Percentiles rank a stretch among this genome's conserved stretches.
phyloP scores from a whole-genome alignment of 2,113 vertebrate species.

The Mustela nigripes region DNA sequence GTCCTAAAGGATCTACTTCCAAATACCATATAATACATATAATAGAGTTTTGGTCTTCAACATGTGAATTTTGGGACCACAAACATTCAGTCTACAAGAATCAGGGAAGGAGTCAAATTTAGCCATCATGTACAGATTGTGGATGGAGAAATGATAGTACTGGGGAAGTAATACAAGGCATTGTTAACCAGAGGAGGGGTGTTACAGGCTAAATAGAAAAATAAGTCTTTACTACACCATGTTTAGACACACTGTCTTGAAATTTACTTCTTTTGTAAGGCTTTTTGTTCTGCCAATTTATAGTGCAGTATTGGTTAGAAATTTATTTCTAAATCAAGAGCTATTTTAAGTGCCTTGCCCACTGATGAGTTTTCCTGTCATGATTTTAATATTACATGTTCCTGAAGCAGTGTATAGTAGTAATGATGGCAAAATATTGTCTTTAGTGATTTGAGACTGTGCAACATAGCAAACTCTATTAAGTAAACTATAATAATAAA shows the following conservation, averaged over 20 bases:
- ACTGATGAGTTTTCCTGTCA: constrained; percentile 20
- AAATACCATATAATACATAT: not conserved
- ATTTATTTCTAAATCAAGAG: constrained; percentile 30
- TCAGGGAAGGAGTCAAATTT: not conserved
- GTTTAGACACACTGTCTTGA: not conserved
- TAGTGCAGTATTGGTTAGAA: not conserved
- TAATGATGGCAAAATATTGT: constrained; percentile 59
- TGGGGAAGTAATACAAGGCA: not conserved
- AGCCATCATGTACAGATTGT: not conserved
- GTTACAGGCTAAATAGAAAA: not conserved
- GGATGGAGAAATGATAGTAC: not conserved
- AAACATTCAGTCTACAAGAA: not conserved
- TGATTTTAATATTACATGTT: constrained; percentile 40
- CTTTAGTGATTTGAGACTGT: constrained; percentile 30
- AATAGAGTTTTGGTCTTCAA: not conserved
- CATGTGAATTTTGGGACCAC: not conserved
- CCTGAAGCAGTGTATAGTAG: constrained; percentile 13
- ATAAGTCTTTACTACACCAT: not conserved
- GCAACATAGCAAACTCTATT: constrained; percentile 5
- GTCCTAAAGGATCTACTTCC: not conserved
- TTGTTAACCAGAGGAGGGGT: not conserved
- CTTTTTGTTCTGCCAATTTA: not conserved
- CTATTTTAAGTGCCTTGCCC: constrained; percentile 2
- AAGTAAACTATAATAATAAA: constrained; percentile 41
- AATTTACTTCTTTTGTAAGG: not conserved